Evolutionary conservation across 2,888 invertebrate genomes (phyloP), one percentile per base, ranked within the genome.

Genomic region (Tribolium freemani): DNA sequence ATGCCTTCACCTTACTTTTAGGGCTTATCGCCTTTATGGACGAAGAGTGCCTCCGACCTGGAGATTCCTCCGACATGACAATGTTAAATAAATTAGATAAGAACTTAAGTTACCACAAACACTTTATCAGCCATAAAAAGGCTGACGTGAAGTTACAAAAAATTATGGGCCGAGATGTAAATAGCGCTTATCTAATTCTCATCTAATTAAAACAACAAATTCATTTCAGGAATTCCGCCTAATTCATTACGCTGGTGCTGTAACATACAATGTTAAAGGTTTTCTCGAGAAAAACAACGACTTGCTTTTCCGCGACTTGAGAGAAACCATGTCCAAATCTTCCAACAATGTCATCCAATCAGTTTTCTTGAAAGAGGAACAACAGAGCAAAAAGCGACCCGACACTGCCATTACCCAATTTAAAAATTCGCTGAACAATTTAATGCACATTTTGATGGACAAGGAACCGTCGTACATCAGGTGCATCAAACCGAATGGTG

Each of bases 201-300:
- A 26, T 6, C 8, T 51, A 26, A 69, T 48, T 13, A 60, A 11
- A 31, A 20, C 11, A 68, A 44, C 13, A 63, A 48, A 26, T 61
- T 30, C 0, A 51, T 69, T 86, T 8, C 82, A 95, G 93, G 96
- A 97, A 87, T 97, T 97, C 87, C 92, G 94, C 78, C 87, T 97
- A 73, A 90, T 93, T 11, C 97, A 97, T 88, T 97, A 97, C 86
- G 97, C 97, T 2, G 97, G 97, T 0, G 94, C 95, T 82, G 97
- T 97, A 26, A 96, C 95, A 0, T 97, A 97, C 88, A 94, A 91
- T 81, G 92, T 96, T 0, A 89, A 90, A 73, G 93, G 95, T 0
- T 97, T 97, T 87, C 87, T 97, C 71, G 97, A 97, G 85, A 97
- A 97, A 88, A 97, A 97, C 88, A 97, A 96, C 86, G 97, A 97